phyloP scores from a whole-genome alignment of 2,888 invertebrate genomes.

The Microctonus hyperodae region DNA sequence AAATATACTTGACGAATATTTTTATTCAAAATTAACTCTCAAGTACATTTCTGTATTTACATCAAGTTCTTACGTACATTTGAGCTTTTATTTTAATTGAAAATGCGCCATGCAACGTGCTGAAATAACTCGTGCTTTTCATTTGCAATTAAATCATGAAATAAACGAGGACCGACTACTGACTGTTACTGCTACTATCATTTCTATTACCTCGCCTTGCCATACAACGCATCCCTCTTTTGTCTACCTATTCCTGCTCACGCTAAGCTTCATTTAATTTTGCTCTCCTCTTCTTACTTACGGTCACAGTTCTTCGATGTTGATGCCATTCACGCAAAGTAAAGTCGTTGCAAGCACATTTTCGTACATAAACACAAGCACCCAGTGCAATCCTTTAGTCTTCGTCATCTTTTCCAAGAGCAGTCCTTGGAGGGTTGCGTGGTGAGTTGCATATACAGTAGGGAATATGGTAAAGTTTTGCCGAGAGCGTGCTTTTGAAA shows the following conservation, averaged over 20 bases:
- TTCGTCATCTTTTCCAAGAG: slow-evolving; percentile 9
- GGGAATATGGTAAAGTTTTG: slow-evolving; percentile 23
- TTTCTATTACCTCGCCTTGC: neutral
- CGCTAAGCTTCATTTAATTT: neutral
- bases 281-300: neutral
- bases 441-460: neutral
- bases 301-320: neutral
- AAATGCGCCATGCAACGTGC: neutral
- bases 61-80: neutral
- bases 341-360: slow-evolving; percentile 22
- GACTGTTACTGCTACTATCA: too few relatives aligned
- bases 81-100: neutral
- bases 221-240: neutral
- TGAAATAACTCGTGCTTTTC: neutral
- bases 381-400: slow-evolving; percentile 18
- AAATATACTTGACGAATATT: neutral
- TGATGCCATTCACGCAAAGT: slow-evolving; percentile 10
- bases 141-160: neutral
- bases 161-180: slow-evolving; percentile 14
- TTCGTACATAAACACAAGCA: slow-evolving; percentile 4
- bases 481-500: slow-evolving; percentile 26
- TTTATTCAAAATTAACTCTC: neutral
- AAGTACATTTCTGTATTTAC: neutral
- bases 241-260: neutral
- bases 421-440: slow-evolving; percentile 14